Conservation (phyloP, 2,113 vertebrate genomes). For the Elephantulus edwardii region DNA sequence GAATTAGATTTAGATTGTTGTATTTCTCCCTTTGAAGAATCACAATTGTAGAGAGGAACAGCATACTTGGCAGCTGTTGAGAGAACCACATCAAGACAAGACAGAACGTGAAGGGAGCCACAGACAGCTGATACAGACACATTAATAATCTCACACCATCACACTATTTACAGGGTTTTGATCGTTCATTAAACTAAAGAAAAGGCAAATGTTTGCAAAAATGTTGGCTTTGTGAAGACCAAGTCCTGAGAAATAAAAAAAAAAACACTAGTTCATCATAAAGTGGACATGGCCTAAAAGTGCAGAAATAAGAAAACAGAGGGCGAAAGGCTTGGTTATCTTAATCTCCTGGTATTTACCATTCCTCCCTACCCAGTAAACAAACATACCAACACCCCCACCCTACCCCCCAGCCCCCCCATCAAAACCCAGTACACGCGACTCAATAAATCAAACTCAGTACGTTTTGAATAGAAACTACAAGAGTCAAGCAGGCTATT, state of each 20-base stretch:
- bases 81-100: slow-evolving; percentile 47
- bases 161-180: slow-evolving; percentile 52
- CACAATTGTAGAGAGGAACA: background rate
- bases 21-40: slow-evolving; percentile 43
- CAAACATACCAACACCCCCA: background rate
- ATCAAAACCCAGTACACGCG: background rate
- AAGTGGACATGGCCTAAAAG: background rate
- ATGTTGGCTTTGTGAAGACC: slow-evolving; percentile 22
- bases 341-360: background rate
- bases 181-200: slow-evolving; percentile 29
- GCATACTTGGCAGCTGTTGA: slow-evolving; percentile 29
- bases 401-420: background rate
- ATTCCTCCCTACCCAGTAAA: background rate
- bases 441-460: background rate
- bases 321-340: background rate
- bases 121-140: slow-evolving; percentile 18
- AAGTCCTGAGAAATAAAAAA: background rate
- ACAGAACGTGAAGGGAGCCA: slow-evolving; percentile 34
- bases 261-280: background rate
- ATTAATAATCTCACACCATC: slow-evolving; percentile 48
- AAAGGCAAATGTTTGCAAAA: slow-evolving; percentile 4
- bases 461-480: too few species aligned
- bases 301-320: background rate
- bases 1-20: slow-evolving; percentile 25
- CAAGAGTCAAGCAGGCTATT: too few species aligned